These are phyloP conservation scores for Cotesia glomerata DNA, from an alignment of 1,140 invertebrate genomes.

Conservation along the genomic window DNA sequence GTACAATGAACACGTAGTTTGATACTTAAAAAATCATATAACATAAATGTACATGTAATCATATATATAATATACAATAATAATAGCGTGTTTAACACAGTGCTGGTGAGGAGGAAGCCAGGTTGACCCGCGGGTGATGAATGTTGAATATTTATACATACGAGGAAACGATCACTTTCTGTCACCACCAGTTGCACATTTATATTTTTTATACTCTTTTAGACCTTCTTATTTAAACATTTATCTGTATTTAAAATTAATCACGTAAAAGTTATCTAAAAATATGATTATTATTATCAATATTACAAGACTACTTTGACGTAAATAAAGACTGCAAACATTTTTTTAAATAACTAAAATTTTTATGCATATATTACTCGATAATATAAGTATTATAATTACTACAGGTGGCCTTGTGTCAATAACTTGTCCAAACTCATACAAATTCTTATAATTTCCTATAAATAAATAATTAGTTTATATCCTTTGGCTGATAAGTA, in stretches of 20 bases:
- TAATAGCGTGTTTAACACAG: background rate
- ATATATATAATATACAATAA: background rate
- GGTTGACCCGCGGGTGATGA: constrained; percentile 43
- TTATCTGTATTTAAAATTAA: background rate
- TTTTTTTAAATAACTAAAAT: no score
- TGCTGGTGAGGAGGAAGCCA: constrained; percentile 37
- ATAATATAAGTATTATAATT: no score
- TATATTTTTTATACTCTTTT: background rate
- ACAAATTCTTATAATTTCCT: no score
- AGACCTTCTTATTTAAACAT: background rate
- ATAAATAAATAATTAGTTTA: no score
- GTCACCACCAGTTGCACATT: background rate
- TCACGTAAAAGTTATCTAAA: no score
- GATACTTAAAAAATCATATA: background rate
- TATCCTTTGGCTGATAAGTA: no score
- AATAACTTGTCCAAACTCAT: no score
- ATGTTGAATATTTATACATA: constrained; percentile 40
- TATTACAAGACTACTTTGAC: no score
- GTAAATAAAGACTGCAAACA: no score
- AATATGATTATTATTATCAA: background rate
- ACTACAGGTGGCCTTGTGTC: no score
- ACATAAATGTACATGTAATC: background rate
- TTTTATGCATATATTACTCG: no score
- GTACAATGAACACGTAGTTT: background rate
- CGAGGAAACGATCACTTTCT: constrained; percentile 40